Percentiles rank a stretch among this genome's conserved stretches.
These are phyloP conservation scores for Todus mexicanus DNA, from an alignment of 2,797 vertebrate species.

Conservation along the genomic window DNA sequence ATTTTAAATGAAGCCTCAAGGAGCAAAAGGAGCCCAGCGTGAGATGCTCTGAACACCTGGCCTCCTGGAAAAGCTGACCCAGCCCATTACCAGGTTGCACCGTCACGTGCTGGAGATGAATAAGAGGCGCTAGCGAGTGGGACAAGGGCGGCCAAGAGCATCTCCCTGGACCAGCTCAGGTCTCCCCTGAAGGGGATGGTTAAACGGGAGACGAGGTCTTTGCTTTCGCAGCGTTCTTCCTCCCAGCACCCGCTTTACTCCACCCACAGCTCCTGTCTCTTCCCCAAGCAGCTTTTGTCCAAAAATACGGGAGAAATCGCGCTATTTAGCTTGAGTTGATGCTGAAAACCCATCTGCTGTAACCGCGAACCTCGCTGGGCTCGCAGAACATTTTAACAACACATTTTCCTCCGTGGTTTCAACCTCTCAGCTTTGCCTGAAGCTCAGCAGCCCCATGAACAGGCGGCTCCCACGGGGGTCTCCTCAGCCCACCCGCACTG, in stretches of 20 bases:
- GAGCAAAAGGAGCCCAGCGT: accelerated
- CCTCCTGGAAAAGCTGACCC: neutral
- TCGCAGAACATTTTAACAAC: neutral
- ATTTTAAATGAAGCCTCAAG: neutral
- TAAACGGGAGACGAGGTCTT: neutral
- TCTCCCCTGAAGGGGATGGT: neutral
- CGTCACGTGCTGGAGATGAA: accelerated
- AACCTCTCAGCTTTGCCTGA: neutral
- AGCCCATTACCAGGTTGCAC: too few species aligned
- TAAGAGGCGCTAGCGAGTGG: neutral
- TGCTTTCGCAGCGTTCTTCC: neutral
- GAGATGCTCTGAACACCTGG: neutral
- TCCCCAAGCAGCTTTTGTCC: neutral
- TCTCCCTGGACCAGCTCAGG: neutral
- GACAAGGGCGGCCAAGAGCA: neutral
- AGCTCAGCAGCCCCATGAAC: neutral
- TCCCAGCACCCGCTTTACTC: neutral
- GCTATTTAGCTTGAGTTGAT: neutral
- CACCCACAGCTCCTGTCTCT: accelerated
- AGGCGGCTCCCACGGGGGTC: neutral
- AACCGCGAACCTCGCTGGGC: neutral
- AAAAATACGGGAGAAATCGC: neutral
- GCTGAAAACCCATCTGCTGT: neutral
- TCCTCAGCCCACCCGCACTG: neutral
- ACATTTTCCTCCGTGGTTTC: neutral